A percentile compares a stretch with the other conserved stretches of the same genome.
These are phyloP conservation scores for Turritopsis dohrnii DNA, from an alignment of 30 jellyfish, hydroid and myxozoan genomes.

Conservation along the genomic window DNA sequence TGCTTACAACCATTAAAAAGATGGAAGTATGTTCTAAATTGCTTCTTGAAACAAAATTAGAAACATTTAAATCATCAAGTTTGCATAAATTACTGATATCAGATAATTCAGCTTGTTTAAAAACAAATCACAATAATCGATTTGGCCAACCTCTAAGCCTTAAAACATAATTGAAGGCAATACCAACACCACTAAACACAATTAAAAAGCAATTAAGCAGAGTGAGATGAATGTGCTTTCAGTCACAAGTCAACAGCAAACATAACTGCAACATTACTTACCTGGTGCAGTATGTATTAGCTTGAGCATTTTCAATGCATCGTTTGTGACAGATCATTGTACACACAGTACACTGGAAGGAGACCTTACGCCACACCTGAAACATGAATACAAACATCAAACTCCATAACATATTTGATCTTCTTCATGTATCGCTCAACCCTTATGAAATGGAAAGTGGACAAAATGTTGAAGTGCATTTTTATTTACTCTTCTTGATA, in stretches of 20 bases:
- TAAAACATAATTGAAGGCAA: no score
- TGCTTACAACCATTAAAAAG: not conserved
- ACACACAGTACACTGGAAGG: slow-evolving; percentile 84
- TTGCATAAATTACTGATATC: no score
- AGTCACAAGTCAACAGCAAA: not conserved
- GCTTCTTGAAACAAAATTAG: not conserved
- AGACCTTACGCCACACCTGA: slow-evolving; percentile 93
- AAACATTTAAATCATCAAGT: not conserved
- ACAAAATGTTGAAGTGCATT: not conserved
- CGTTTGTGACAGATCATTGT: slow-evolving; percentile 85
- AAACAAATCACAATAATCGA: no score
- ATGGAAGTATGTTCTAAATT: not conserved
- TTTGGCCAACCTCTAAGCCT: no score
- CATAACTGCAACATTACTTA: slow-evolving; percentile 2
- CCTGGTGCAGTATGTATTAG: slow-evolving; percentile 87
- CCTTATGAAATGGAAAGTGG: no score
- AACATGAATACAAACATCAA: not conserved
- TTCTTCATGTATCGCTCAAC: no score
- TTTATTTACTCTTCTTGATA: no score
- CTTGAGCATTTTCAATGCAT: slow-evolving; percentile 76
- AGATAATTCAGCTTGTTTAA: no score
- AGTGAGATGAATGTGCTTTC: no score
- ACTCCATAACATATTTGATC: no score
- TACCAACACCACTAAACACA: no score
- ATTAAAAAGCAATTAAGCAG: no score